A percentile compares a stretch with the other conserved stretches of the same genome.
Conservation (phyloP, 2,797 vertebrate genomes). For the Rallus crepitans region DNA sequence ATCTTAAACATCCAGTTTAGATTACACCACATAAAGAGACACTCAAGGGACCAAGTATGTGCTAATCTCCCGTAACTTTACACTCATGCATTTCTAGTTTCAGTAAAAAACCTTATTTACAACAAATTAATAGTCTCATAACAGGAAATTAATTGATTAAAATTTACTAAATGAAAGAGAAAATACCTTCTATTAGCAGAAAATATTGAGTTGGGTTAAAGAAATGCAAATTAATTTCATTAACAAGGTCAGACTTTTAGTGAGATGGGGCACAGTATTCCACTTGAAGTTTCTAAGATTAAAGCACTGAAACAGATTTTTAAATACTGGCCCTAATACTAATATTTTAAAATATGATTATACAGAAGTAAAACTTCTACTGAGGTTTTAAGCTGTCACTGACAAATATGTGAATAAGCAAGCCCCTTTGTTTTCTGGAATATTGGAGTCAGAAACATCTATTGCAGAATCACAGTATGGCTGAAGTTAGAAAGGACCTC, state of each 20-base stretch:
- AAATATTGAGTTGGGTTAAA: background rate
- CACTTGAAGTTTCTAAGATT: background rate
- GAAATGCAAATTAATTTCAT: background rate
- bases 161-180: background rate
- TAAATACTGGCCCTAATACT: background rate
- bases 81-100: background rate
- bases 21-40: background rate
- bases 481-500: background rate
- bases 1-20: background rate
- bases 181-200: background rate
- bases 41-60: background rate
- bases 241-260: background rate
- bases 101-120: background rate
- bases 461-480: background rate
- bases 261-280: background rate
- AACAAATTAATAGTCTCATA: background rate
- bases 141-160: background rate
- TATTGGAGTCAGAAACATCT: background rate
- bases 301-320: background rate
- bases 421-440: background rate
- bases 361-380: background rate
- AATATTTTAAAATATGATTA: background rate
- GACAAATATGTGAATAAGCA: background rate
- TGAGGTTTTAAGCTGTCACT: background rate
- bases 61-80: background rate